Evolutionary conservation across 2,113 vertebrate genomes (phyloP).

Genomic region (Panurus biarmicus): DNA sequence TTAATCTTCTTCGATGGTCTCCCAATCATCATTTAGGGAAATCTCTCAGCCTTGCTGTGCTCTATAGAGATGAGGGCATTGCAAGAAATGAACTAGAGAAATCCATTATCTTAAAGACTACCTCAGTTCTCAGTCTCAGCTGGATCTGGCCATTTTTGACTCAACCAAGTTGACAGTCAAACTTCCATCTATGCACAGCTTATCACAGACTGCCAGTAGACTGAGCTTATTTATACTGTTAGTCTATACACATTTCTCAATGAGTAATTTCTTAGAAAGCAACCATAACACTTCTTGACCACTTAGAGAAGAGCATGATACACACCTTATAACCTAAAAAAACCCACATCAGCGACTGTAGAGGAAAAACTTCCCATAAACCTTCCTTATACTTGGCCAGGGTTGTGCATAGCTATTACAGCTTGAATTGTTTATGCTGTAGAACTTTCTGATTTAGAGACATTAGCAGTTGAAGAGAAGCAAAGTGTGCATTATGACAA

Average conservation of each 20-base stretch:
- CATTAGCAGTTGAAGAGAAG: background rate
- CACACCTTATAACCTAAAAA: background rate
- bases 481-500: background rate
- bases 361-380: background rate
- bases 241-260: background rate
- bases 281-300: background rate
- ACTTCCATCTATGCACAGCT: background rate
- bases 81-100: background rate
- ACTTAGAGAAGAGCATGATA: background rate
- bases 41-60: background rate
- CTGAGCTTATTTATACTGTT: background rate
- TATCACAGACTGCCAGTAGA: background rate
- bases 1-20: background rate
- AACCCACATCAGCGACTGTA: background rate
- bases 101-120: background rate
- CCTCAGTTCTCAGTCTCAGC: background rate
- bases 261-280: background rate
- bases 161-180: background rate
- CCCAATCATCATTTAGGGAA: fast-evolving
- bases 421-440: background rate
- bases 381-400: background rate
- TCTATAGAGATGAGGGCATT: background rate
- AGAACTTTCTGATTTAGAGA: background rate
- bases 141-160: background rate
- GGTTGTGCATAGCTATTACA: background rate